Evolutionary conservation across 2,888 invertebrate genomes (phyloP).

Genomic region (Dryococelus australis): DNA sequence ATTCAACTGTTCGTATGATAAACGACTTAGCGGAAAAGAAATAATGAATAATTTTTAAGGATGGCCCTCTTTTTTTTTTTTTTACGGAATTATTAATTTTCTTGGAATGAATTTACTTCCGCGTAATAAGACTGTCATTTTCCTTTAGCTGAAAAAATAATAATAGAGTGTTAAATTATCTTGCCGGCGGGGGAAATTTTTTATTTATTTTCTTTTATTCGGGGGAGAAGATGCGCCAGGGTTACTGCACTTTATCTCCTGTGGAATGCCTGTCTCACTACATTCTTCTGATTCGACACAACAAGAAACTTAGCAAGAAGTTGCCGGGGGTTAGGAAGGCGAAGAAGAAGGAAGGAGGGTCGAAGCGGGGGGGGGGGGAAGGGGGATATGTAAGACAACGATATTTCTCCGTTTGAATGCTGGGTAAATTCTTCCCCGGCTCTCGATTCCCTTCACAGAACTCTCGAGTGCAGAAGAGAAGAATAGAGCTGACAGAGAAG

Average conservation of each 20-base stretch:
- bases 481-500: background rate
- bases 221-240: background rate
- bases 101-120: background rate
- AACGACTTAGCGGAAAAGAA: too few species aligned
- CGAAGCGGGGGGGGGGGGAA: background rate
- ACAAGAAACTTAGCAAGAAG: slow-evolving; percentile 10
- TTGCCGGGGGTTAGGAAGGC: background rate
- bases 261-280: background rate
- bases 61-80: background rate
- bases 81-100: background rate
- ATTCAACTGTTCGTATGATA: too few species aligned
- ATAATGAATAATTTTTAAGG: too few species aligned
- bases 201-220: background rate
- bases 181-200: background rate
- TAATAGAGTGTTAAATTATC: background rate
- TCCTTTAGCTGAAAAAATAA: background rate
- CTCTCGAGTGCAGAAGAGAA: background rate
- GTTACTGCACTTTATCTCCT: background rate
- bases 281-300: background rate
- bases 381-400: background rate
- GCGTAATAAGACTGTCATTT: background rate
- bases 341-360: background rate
- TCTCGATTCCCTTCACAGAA: background rate
- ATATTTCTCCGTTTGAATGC: slow-evolving; percentile 4
- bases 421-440: background rate